Evolutionary conservation across 2,113 vertebrate species (phyloP).

Genomic region (Corydoras sp.): DNA sequence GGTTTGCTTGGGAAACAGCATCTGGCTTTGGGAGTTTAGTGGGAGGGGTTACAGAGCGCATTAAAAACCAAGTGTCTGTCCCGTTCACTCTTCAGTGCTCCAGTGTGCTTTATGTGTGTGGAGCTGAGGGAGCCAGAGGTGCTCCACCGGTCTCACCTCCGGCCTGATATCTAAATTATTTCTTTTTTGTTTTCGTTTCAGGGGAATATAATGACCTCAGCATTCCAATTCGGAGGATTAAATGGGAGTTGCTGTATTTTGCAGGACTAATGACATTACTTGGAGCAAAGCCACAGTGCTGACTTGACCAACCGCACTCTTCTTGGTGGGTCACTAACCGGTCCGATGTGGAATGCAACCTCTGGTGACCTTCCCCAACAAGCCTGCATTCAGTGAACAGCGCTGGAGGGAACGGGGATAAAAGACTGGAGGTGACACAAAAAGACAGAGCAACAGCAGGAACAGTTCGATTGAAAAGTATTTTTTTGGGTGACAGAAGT

Average conservation of each 20-base stretch:
- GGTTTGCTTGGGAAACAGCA: slow-evolving; percentile 47
- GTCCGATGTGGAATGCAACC: slow-evolving; percentile 64
- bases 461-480: slow-evolving; percentile 54
- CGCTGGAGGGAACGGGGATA: slow-evolving; percentile 44
- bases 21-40: slow-evolving; percentile 41
- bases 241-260: slow-evolving; percentile 12
- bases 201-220: slow-evolving; percentile 4
- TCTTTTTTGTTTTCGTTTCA: slow-evolving; percentile 31
- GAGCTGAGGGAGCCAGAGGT: slow-evolving; percentile 12
- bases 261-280: not conserved
- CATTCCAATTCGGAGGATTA: slow-evolving; percentile 22
- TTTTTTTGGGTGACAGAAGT: slow-evolving; percentile 29
- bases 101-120: slow-evolving; percentile 44
- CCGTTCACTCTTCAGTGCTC: slow-evolving; percentile 54
- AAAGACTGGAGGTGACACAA: slow-evolving; percentile 44
- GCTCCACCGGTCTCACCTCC: slow-evolving; percentile 4
- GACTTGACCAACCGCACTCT: slow-evolving; percentile 24
- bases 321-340: slow-evolving; percentile 48
- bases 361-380: slow-evolving; percentile 51
- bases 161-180: not conserved
- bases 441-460: slow-evolving; percentile 40
- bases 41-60: slow-evolving; percentile 57
- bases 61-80: slow-evolving; percentile 64
- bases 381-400: slow-evolving; percentile 55
- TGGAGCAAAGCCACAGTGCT: slow-evolving; percentile 19